Base-by-base conservation (phyloP, 2,888 invertebrate species). In the Tetragonula carbonaria region DNA sequence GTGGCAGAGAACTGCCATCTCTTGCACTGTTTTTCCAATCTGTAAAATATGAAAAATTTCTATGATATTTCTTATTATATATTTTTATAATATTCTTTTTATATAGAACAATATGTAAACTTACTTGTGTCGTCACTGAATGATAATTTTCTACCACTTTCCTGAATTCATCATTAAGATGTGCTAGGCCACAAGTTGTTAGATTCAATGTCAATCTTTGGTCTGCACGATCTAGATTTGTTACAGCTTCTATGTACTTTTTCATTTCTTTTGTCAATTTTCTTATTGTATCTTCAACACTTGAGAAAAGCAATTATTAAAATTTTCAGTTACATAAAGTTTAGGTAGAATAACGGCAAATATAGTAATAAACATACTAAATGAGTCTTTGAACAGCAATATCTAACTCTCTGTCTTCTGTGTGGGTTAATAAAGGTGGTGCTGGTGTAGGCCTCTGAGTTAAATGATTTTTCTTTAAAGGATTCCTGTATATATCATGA, bases 81-180 rank as follows among this genome's bases (percentile, higher is more conserved):
- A 1, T 33, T 33, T 33, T 33, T 33, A 33, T 33, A 2, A 33
- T 33, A 45, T 45, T 45, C 45, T 45, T 45, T 8, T 45, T 45
- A 45, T 45, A 45, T 11, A 1, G 33, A 71, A 71, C 11, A 21
- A 62, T 57, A 1, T 66, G 21, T n/a, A 6, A 28, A 81, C 33
- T 78, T 88, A 94, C 94, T 91, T 95, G 94, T 21, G 92, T 92
- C 23, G 94, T 94, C 71, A 95, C 94, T 14, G 95, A 95, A 88
- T 95, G 94, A 91, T 95, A 95, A 51, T 95, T 94, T 86, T 95
- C 95, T 0, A 95, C 94, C 23, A 95, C 91, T 33, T 88, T 92
- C 78, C 95, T 92, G 23, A 95, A 93, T 53, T 95, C 93, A 67
- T 94, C 93, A 79, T 93, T 94, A 38, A 94, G 89, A 71, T 95